Evolutionary conservation across 2,888 invertebrate genomes (phyloP).

Genomic region (Piscicola geometra): DNA sequence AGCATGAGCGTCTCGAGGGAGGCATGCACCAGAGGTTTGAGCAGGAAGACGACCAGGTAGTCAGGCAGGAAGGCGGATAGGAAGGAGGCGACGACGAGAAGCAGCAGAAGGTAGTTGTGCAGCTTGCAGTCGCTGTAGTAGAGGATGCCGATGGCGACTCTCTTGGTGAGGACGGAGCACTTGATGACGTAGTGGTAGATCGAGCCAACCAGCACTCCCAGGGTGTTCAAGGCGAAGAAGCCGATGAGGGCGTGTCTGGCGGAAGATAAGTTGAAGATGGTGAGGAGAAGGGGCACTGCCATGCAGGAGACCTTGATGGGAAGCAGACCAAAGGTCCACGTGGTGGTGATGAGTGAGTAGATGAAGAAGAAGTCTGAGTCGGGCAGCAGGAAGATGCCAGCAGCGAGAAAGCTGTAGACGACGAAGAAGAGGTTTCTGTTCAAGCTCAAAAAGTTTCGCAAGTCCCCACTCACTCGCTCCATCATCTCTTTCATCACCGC

Average conservation of each 20-base stretch:
- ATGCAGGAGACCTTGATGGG: background rate
- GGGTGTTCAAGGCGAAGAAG: background rate
- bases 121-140: no score
- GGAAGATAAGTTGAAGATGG: background rate
- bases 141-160: background rate
- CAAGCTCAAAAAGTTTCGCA: background rate
- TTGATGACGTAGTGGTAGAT: background rate
- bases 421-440: background rate
- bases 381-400: background rate
- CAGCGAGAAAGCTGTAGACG: background rate
- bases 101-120: background rate
- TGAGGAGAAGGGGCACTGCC: background rate
- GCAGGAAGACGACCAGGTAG: background rate
- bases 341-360: background rate
- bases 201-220: background rate
- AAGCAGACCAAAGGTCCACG: background rate
- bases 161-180: background rate
- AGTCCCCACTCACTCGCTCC: no score
- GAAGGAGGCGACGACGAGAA: background rate
- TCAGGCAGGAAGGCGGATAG: background rate
- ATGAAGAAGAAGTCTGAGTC: background rate
- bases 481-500: no score
- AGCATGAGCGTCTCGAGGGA: background rate
- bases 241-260: background rate
- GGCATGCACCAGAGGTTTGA: background rate